Evolutionary conservation across 2,888 invertebrate species (phyloP).

Genomic region (Agrotis puta): DNA sequence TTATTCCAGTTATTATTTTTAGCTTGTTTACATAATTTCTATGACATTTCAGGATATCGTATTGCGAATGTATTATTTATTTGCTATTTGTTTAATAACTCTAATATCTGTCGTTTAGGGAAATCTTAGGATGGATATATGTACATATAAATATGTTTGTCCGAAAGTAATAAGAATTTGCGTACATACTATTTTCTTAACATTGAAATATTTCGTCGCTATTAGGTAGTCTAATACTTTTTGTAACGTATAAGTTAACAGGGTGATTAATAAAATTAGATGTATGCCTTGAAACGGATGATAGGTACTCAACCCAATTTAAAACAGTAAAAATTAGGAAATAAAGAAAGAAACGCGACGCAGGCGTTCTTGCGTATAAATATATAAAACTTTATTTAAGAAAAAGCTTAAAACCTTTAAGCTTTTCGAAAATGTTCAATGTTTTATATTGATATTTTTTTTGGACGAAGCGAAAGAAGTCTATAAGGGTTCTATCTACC

Average conservation of each 20-base stretch:
- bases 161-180: conserved; percentile 1
- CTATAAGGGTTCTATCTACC: no score
- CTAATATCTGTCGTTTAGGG: background rate
- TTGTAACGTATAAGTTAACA: background rate
- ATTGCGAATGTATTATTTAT: conserved; percentile 1
- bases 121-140: background rate
- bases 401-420: no score
- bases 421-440: no score
- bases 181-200: background rate
- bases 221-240: conserved; percentile 6
- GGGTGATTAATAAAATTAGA: no score
- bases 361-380: no score
- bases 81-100: conserved; percentile 1
- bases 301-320: no score
- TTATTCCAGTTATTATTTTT: conserved; percentile 10
- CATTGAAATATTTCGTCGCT: background rate
- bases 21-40: background rate
- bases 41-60: background rate
- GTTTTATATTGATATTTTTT: no score
- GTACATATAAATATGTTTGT: background rate
- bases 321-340: no score
- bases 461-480: no score
- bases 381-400: no score
- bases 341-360: no score
- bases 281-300: no score